phyloP scores from a whole-genome alignment of 1,140 invertebrate genomes.

The Potamilus streckersoni region DNA sequence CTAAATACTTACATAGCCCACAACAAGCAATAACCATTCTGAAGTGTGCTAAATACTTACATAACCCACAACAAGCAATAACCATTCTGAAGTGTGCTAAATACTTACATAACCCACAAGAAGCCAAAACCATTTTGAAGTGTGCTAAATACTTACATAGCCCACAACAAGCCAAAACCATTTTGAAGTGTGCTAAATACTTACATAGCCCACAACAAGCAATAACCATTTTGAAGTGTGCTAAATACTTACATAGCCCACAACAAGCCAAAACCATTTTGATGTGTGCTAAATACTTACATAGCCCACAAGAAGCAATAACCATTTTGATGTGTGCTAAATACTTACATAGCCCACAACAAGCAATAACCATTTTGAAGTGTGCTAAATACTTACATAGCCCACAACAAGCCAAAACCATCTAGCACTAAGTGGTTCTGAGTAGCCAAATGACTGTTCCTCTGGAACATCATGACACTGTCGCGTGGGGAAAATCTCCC shows the following conservation, averaged over 20 bases:
- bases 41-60: neutral
- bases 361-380: neutral
- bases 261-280: constrained; percentile 30
- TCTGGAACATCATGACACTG: constrained; percentile 28
- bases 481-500: constrained; percentile 21
- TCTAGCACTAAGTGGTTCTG: constrained; percentile 24
- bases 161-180: neutral
- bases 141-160: neutral
- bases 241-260: constrained; percentile 26
- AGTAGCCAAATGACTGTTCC: constrained; percentile 31
- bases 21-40: constrained; percentile 29
- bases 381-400: constrained; percentile 16
- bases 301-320: neutral
- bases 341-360: too few relatives aligned
- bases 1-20: constrained; percentile 26
- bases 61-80: too few relatives aligned
- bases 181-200: too few relatives aligned
- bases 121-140: constrained; percentile 9
- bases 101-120: constrained; percentile 29
- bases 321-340: neutral
- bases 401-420: constrained; percentile 33
- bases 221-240: neutral
- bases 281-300: neutral
- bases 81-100: neutral
- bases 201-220: neutral